Base-by-base conservation (phyloP, 1,140 invertebrate genomes). In the Heterodera schachtii region DNA sequence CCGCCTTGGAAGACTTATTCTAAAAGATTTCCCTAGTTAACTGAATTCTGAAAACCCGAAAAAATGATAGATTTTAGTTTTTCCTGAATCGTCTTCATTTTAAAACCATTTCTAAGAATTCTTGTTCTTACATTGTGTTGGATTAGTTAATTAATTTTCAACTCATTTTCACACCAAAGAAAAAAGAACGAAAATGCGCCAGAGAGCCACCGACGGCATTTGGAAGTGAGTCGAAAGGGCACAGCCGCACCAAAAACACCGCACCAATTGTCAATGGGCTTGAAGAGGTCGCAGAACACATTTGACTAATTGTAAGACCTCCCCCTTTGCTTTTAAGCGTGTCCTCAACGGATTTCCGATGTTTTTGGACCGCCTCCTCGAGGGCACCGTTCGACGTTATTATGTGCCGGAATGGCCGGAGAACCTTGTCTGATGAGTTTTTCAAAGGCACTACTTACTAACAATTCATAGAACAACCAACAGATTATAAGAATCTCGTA, bases 361-460 rank as follows among this genome's bases (percentile, higher is more conserved):
- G 90, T 99, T 97, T 96, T 91, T 98, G 83, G 96, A 98, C 89
- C 93, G 96, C 70, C 91, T 98, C 77, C 98, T 98, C 90, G 96
- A 98, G 90, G 96, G 97, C 67, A 94, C 94, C 76, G 96, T 96
- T 9, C 94, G 94, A 89, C 93, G 95, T 86, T 98, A 97, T 91
- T 94, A 96, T 90, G 93, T 98, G 83, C 95, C 96, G 90, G 96
- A 96, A 91, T 99, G 97, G 97, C 97, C 97, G 8, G 87, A 90
- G 64, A 90, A 89, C 79, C 84, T 89, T 5, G 87, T 70, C 46
- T 78, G 70, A 78, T 8, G 5, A 31, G 31, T 31, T 31, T 31
- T 31, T 31, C 31, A 31, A 31, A 31, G 31, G 31, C 31, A 31
- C 31, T 31, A 31, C 31, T 31, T 31, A 31, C 31, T 31, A 31